Percentiles rank a stretch among this genome's conserved stretches.
Evolutionary conservation across 2,888 invertebrate genomes (phyloP).

Genomic region (Elegia similella): DNA sequence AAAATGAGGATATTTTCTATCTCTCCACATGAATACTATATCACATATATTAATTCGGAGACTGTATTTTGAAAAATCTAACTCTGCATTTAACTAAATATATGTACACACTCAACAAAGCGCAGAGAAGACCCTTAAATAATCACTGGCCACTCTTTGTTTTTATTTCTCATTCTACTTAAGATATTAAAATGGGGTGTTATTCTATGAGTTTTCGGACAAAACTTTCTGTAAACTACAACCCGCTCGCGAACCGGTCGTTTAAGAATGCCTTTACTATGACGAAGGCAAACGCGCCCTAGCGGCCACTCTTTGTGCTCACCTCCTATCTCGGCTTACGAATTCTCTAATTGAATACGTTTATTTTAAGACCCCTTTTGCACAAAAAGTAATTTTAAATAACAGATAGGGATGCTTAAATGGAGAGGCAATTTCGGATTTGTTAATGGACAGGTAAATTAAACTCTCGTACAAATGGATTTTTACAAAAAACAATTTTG

Average conservation of each 20-base stretch:
- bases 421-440: constrained; percentile 6
- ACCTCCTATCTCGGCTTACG: constrained; percentile 1
- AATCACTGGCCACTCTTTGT: too few species aligned
- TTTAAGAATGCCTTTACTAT: background rate
- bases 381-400: constrained; percentile 13
- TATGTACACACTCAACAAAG: too few species aligned
- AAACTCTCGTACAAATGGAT: constrained; percentile 1
- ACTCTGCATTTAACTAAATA: too few species aligned
- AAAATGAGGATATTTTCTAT: too few species aligned
- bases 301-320: constrained; percentile 2
- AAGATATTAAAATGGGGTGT: too few species aligned
- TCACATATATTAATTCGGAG: too few species aligned
- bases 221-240: background rate
- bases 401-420: constrained; percentile 2
- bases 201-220: background rate
- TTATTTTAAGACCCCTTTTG: constrained; percentile 10
- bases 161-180: too few species aligned
- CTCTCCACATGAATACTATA: too few species aligned
- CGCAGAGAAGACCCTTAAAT: too few species aligned
- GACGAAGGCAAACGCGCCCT: background rate
- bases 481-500: constrained; percentile 1
- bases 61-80: too few species aligned
- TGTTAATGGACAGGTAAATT: constrained; percentile 4
- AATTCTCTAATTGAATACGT: constrained; percentile 11
- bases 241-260: background rate